Base-by-base conservation (phyloP, 2,797 vertebrate genomes). In the Danio jaintianensis region DNA sequence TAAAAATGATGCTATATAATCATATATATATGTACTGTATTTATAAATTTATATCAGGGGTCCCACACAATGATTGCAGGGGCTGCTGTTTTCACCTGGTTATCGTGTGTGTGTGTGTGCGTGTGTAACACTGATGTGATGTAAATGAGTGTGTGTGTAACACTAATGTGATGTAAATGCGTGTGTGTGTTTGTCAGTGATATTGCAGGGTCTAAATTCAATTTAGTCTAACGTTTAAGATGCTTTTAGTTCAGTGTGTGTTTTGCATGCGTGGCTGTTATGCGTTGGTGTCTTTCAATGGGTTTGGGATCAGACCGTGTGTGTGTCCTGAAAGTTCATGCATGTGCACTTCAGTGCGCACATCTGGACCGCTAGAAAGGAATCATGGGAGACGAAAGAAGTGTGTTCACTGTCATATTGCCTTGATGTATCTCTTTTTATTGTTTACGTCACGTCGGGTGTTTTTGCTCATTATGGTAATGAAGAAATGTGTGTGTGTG, bases 1-100 rank as follows among this genome's bases (percentile, higher is more conserved):
- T 93, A 93, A 92, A 94, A 93, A 94, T 90, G 92, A 93, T 91
- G 91, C 92, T 91, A 93, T 93, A 94, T 92, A 93, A 90, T 92
- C 92, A 89, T 93, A 92, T 93, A 92, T 93, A 92, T 93, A 91
- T 77, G 38, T 86, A 87, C 83, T 29, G 85, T 84, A 88, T 89
- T 86, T 90, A 89, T 91, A 93, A 91, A 91, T 91, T 89, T 93
- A 91, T 93, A 92, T 84, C 88, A 85, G 90, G 70, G 90, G 89
- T 87, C 86, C 86, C 86, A 88, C 56, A 85, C 86, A 86, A 82
- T 89, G 84, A 48, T 86, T 87, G 83, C 73, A 82, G 86, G 88
- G 72, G 89, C 87, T 88, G 87, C 90, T 90, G 58, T 80, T 87
- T 84, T 85, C 89, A 90, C 88, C 87, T 86, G 87, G 85, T 70